A percentile compares a stretch with the other conserved stretches of the same genome.
Conservation (phyloP, 2,888 invertebrate genomes). For the Philonicus albiceps region DNA sequence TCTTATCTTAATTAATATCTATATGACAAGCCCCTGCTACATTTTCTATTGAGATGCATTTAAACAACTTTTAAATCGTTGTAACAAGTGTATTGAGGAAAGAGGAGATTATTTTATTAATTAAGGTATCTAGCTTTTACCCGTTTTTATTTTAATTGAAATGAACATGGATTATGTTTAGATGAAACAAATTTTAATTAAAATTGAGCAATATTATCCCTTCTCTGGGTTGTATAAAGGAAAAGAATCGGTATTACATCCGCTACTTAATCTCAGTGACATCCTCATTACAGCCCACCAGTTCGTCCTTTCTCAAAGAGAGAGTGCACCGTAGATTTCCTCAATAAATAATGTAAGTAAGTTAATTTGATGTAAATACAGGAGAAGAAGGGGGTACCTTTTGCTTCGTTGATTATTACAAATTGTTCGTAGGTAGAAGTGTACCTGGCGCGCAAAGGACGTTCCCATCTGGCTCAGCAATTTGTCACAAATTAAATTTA, state of each 20-base stretch:
- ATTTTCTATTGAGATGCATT: too few species aligned
- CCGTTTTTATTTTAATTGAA: too few species aligned
- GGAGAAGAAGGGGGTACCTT: not conserved
- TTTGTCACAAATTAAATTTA: slow-evolving; percentile 31
- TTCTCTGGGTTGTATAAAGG: not conserved
- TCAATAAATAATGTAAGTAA: slow-evolving; percentile 16
- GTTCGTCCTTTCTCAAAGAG: not conserved
- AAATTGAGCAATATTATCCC: not conserved
- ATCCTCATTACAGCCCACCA: not conserved
- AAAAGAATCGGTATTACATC: not conserved
- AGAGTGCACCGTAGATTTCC: not conserved
- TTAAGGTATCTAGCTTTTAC: too few species aligned
- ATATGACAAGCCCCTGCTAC: too few species aligned
- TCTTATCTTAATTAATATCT: too few species aligned
- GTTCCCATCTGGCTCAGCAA: slow-evolving; percentile 11
- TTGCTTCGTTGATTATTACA: not conserved
- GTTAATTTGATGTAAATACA: slow-evolving; percentile 22
- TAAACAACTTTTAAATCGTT: too few species aligned
- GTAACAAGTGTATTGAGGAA: too few species aligned
- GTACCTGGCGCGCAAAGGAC: slow-evolving; percentile 6
- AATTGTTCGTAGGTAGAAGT: not conserved
- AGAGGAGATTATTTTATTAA: too few species aligned
- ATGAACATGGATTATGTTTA: not conserved
- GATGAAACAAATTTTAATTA: not conserved
- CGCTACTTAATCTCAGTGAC: not conserved